Percentiles rank a stretch among this genome's conserved stretches.
Conservation (phyloP, 2,888 invertebrate genomes). For the Dichetophora obliterata region DNA sequence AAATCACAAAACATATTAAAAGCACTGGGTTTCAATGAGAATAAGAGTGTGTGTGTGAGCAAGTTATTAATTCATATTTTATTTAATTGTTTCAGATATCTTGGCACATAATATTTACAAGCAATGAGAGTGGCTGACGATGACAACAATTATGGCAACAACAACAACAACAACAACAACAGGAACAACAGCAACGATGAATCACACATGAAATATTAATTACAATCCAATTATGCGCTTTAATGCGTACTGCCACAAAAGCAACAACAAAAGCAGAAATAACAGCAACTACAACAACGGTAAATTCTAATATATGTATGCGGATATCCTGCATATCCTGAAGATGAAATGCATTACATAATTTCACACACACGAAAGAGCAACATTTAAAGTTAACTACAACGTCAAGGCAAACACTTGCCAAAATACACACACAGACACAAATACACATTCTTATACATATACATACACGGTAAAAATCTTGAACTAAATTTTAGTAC, state of each 20-base stretch:
- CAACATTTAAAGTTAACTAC: neutral
- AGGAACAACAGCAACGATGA: slow-evolving; percentile 19
- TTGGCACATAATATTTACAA: neutral
- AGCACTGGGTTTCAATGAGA: neutral
- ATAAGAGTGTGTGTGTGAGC: neutral
- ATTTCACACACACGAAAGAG: slow-evolving; percentile 11
- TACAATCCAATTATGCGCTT: slow-evolving; percentile 37
- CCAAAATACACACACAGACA: neutral
- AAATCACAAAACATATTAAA: slow-evolving; percentile 9
- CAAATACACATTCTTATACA: neutral
- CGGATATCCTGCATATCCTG: slow-evolving; percentile 24
- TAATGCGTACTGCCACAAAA: slow-evolving; percentile 38
- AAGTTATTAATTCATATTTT: slow-evolving; percentile 22
- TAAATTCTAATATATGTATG: slow-evolving; percentile 2
- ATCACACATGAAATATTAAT: slow-evolving; percentile 34
- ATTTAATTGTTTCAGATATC: slow-evolving; percentile 9
- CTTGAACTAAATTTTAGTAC: too few species aligned
- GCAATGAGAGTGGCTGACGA: neutral
- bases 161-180: neutral
- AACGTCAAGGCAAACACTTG: neutral
- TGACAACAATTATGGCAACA: slow-evolving; percentile 14
- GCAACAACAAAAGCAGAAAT: slow-evolving; percentile 42
- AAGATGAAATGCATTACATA: slow-evolving; percentile 24
- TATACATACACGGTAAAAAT: too few species aligned
- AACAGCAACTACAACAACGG: slow-evolving; percentile 37